Conservation (phyloP, 2,113 vertebrate species). For the Stigmatopora argus region DNA sequence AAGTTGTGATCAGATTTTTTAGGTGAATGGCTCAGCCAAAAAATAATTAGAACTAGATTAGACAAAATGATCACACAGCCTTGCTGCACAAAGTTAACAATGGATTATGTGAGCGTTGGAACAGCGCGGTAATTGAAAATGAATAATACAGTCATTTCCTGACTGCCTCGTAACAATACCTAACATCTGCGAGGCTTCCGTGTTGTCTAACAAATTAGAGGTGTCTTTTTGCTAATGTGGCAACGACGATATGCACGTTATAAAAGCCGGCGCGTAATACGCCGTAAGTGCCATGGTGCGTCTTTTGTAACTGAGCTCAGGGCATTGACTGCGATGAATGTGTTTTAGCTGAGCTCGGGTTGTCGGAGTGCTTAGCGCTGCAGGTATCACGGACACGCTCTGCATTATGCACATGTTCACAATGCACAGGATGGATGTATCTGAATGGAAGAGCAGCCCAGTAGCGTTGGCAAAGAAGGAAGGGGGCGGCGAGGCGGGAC, state of each 20-base stretch:
- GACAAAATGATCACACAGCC: conserved; percentile 8
- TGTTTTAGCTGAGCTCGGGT: conserved; percentile 32
- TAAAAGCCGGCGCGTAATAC: conserved; percentile 48
- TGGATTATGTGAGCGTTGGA: conserved; percentile 23
- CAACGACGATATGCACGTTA: conserved; percentile 21
- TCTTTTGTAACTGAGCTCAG: conserved; percentile 56
- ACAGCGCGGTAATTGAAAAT: conserved; percentile 45
- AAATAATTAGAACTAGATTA: conserved; percentile 14
- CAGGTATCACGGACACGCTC: conserved; percentile 50
- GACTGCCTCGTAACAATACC: conserved; percentile 33
- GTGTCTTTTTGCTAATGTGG: conserved; percentile 33
- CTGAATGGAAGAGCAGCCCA: conserved; percentile 19
- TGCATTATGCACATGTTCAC: conserved; percentile 25
- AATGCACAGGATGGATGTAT: conserved; percentile 5
- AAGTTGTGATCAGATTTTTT: conserved; percentile 12
- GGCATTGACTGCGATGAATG: conserved; percentile 60
- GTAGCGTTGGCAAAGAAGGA: conserved; percentile 29
- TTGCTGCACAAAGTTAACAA: conserved; percentile 21
- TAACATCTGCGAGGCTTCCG: conserved; percentile 41
- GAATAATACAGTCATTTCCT: conserved; percentile 44
- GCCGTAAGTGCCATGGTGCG: conserved; percentile 48
- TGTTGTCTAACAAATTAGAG: conserved; percentile 54
- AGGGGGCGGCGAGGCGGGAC: conserved; percentile 10
- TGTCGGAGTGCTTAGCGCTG: conserved; percentile 25
- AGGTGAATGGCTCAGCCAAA: conserved; percentile 12